phyloP scores from a whole-genome alignment of 2,888 invertebrate genomes.

The Amorpha juglandis region DNA sequence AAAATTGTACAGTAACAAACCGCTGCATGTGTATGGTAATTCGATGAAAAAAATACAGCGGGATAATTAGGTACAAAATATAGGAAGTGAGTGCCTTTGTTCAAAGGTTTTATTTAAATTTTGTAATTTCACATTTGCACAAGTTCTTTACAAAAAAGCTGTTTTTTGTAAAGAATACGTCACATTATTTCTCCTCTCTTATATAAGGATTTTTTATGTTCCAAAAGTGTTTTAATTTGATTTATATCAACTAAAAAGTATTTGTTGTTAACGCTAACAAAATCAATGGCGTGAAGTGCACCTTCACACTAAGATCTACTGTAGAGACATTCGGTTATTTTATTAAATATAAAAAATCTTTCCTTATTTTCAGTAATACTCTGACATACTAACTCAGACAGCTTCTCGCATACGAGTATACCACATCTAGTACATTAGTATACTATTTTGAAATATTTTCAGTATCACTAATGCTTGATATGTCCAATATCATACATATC shows the following conservation, averaged over 20 bases:
- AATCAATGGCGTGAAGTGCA: conserved; percentile 7
- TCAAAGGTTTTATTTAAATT: background rate
- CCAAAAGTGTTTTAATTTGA: conserved; percentile 5
- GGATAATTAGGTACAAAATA: background rate
- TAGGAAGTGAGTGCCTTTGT: background rate
- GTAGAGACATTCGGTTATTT: background rate
- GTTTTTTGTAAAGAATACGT: too few species aligned
- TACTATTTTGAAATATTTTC: too few species aligned
- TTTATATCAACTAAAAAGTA: background rate
- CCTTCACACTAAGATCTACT: background rate
- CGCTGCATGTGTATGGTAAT: background rate
- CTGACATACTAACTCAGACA: too few species aligned
- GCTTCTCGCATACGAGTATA: too few species aligned
- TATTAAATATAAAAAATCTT: background rate
- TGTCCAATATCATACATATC: background rate
- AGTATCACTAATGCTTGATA: too few species aligned
- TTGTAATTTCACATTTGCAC: too few species aligned
- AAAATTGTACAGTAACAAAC: conserved; percentile 33
- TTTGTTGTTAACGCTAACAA: background rate
- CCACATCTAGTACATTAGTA: too few species aligned
- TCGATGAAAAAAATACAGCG: background rate
- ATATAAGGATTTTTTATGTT: background rate
- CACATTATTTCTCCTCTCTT: background rate
- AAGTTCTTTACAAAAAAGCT: too few species aligned
- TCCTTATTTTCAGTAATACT: background rate